Evolutionary conservation across 2,888 invertebrate species (phyloP).

Genomic region (Abscondita cerata): DNA sequence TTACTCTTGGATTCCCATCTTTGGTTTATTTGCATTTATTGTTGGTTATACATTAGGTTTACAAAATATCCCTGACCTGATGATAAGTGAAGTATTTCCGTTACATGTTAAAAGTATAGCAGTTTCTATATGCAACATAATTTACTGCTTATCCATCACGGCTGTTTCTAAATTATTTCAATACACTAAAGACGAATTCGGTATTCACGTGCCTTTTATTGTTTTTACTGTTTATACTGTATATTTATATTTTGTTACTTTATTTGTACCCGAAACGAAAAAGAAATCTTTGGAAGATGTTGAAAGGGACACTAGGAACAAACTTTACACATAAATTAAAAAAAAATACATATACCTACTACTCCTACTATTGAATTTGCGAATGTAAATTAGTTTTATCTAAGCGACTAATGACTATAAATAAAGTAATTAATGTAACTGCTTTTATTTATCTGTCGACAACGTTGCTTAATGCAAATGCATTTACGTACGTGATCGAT

Average conservation of each 20-base stretch:
- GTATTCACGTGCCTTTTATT: conserved; percentile 71
- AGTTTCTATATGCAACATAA: conserved; percentile 60
- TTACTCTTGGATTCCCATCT: conserved; percentile 58
- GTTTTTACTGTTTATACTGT: conserved; percentile 69
- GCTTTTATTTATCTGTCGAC: too few species aligned
- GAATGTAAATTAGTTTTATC: too few species aligned
- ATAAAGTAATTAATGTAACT: too few species aligned
- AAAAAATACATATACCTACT: too few species aligned
- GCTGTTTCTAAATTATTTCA: conserved; percentile 59
- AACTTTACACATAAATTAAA: too few species aligned
- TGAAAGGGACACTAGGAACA: conserved; percentile 68
- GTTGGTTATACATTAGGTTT: too few species aligned
- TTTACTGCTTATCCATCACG: conserved; percentile 59
- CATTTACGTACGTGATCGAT: too few species aligned
- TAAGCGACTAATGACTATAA: too few species aligned
- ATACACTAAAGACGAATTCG: conserved; percentile 63
- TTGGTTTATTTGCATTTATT: too few species aligned
- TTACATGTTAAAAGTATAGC: conserved; percentile 62
- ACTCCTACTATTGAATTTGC: too few species aligned
- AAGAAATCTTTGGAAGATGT: conserved; percentile 74
- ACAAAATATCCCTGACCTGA: conserved; percentile 60
- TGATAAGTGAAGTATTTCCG: conserved; percentile 62
- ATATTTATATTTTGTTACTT: conserved; percentile 67
- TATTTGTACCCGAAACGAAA: conserved; percentile 73
- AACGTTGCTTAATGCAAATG: too few species aligned